Conservation (phyloP, 2,888 invertebrate genomes). For the Hypolimnas misippus region DNA sequence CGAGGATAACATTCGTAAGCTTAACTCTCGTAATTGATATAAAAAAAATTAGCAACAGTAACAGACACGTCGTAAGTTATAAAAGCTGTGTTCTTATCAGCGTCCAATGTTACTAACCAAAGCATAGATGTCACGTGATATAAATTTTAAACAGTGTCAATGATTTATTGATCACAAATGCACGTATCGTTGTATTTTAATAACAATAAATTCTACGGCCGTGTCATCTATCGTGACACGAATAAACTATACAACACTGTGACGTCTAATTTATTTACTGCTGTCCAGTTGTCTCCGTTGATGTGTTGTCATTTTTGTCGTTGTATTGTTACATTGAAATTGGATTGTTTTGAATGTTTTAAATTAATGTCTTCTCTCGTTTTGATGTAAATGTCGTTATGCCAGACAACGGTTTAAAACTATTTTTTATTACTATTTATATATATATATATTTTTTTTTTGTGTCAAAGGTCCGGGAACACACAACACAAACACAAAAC, state of each 20-base stretch:
- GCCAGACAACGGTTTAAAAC: too few species aligned
- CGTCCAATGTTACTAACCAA: too few species aligned
- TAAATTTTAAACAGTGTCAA: background rate
- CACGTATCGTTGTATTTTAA: background rate
- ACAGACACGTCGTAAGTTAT: background rate
- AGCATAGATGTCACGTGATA: background rate
- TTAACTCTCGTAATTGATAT: too few species aligned
- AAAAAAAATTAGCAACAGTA: too few species aligned
- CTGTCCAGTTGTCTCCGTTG: background rate
- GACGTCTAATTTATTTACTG: background rate
- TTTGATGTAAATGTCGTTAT: too few species aligned
- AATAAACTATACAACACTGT: background rate
- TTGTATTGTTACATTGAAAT: background rate
- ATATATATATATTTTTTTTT: too few species aligned
- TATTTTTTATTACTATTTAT: too few species aligned
- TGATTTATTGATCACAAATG: background rate
- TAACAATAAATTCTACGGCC: constrained; percentile 3
- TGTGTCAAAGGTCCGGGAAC: too few species aligned
- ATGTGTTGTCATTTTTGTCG: background rate
- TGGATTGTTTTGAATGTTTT: background rate
- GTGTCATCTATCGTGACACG: background rate
- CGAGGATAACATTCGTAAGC: too few species aligned
- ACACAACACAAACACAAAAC: too few species aligned
- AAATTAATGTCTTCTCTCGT: too few species aligned
- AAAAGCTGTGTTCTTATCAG: too few species aligned